A percentile compares a stretch with the other conserved stretches of the same genome.
phyloP scores from a whole-genome alignment of 2,888 invertebrate species.

The Caenorhabditis sp. region DNA sequence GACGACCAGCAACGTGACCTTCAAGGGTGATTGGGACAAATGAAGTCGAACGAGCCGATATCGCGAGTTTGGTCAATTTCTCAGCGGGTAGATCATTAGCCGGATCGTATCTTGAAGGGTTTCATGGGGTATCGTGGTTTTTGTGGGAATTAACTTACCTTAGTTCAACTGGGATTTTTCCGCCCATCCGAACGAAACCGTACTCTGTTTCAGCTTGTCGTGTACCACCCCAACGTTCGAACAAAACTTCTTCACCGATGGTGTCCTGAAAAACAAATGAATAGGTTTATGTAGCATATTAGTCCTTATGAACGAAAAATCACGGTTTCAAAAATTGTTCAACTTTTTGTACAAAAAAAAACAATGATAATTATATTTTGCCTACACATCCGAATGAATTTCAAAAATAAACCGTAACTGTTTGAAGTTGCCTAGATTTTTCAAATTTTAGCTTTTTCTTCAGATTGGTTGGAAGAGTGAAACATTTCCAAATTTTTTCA shows the following conservation, averaged over 20 bases:
- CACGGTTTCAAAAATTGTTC: conserved; percentile 10
- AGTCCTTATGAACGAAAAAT: background rate
- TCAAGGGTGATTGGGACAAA: conserved; percentile 57
- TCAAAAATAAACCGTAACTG: no score
- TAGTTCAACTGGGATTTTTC: conserved; percentile 59
- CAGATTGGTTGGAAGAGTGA: no score
- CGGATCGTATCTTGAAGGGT: conserved; percentile 53
- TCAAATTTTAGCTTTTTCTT: no score
- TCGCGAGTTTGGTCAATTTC: conserved; percentile 52
- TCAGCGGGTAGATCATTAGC: conserved; percentile 52
- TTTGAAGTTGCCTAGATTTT: no score
- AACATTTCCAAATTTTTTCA: no score
- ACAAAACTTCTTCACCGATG: conserved; percentile 62
- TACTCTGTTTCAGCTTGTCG: conserved; percentile 52
- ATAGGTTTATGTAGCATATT: background rate
- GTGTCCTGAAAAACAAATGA: conserved; percentile 43
- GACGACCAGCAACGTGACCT: conserved; percentile 48
- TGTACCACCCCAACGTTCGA: conserved; percentile 65
- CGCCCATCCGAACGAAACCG: conserved; percentile 65
- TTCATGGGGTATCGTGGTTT: background rate
- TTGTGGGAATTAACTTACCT: conserved; percentile 15
- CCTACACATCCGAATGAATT: no score
- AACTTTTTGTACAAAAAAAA: no score
- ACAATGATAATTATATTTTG: no score
- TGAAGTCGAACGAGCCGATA: conserved; percentile 52